Percentiles rank a stretch among this genome's conserved stretches.
These are phyloP conservation scores for Philopotamus ludificatus DNA, from an alignment of 1,140 invertebrate genomes.

Conservation along the genomic window DNA sequence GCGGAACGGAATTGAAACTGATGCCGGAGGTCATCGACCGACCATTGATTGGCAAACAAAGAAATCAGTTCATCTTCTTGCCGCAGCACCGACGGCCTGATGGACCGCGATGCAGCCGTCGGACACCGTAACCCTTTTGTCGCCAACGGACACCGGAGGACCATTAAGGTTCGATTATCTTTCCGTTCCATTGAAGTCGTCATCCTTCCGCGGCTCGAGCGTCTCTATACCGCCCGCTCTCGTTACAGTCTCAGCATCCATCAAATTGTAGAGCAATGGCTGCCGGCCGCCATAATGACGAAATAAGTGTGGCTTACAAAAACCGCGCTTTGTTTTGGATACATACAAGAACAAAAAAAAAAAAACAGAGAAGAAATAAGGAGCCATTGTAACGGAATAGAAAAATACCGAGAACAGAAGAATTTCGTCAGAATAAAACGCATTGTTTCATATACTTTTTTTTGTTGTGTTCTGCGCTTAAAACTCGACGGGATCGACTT, in stretches of 20 bases:
- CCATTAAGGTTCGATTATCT: no score
- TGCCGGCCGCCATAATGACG: slow-evolving; percentile 15
- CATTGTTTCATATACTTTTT: no score
- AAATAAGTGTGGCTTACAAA: slow-evolving; percentile 24
- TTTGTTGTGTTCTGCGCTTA: no score
- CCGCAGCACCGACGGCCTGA: background rate
- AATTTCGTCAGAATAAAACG: background rate
- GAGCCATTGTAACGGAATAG: background rate
- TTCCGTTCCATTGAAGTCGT: no score
- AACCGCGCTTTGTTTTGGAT: slow-evolving; percentile 14
- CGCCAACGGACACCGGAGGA: no score
- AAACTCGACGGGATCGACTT: no score
- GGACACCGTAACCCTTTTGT: background rate
- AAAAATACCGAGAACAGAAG: background rate
- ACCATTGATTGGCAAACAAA: slow-evolving; percentile 38
- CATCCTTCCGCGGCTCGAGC: no score
- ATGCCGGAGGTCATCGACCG: slow-evolving; percentile 29
- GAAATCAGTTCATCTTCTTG: slow-evolving; percentile 27
- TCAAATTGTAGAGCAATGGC: slow-evolving; percentile 19
- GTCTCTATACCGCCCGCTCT: no score
- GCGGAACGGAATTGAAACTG: slow-evolving; percentile 25
- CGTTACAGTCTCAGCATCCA: no score
- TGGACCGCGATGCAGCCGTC: background rate
- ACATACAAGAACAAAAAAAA: no score
- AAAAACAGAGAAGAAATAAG: background rate